Evolutionary conservation across 2,888 invertebrate genomes (phyloP), one percentile per base, ranked within the genome.

Genomic region (Tachina grossa): DNA sequence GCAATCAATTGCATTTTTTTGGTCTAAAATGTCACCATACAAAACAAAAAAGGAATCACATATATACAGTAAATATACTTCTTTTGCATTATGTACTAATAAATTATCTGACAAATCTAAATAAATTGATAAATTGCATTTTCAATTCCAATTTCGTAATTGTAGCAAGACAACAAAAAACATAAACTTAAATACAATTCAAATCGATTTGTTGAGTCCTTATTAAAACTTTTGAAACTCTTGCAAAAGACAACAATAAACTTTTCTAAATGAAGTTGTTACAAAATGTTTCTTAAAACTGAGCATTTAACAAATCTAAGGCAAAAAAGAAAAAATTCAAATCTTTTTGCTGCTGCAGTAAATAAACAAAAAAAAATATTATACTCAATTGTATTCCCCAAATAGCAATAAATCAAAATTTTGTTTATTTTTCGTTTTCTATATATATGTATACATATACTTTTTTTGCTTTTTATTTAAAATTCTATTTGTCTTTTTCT

Each of bases 351-450:
- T 49, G 8, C 16, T 83, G 53, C 72, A 77, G 43, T 72, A 66
- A 77, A 72, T 66, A 72, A 77, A 65, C 16, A 72, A 59, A 14
- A 31, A 14, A 31, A 77, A 83, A 77, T 51, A 43, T 83, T 83
- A 65, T 65, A 43, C 66, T 72, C 59, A 66, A 66, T 77, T 66
- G 65, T 66, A 72, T 80, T 84, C 80, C 76, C 76, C 47, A 66
- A 79, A 76, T 59, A 53, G 76, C 71, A 80, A 84, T 84, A 84
- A 84, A 84, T 84, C 84, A 84, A 75, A 84, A 65, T 55, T 79
- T 75, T 79, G 49, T 75, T 84, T 79, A 43, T 68, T 57, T 31
- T 31, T 31, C n/a, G n/a, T n/a, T n/a, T n/a, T n/a, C n/a, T n/a
- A n/a, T n/a, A n/a, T n/a, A n/a, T n/a, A n/a, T n/a, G n/a, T n/a